Percentiles rank a stretch among this genome's conserved stretches.
These are phyloP conservation scores for Chalcis sispes DNA, from an alignment of 2,888 invertebrate species.

Conservation along the genomic window DNA sequence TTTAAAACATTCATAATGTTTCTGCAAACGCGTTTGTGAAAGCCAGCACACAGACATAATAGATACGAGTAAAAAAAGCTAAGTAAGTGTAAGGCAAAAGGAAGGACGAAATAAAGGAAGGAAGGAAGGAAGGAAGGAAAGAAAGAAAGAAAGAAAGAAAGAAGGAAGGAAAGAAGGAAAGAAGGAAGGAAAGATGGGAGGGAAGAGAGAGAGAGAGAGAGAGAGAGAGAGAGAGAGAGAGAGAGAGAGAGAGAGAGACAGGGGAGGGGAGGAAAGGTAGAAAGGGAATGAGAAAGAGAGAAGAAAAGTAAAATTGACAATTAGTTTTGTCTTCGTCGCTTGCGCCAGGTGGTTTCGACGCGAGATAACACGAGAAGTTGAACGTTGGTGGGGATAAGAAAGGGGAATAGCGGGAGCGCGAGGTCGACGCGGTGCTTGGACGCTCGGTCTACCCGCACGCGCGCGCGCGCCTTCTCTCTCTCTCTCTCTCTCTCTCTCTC, in stretches of 20 bases:
- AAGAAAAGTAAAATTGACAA: conserved; percentile 58
- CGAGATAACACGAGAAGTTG: conserved; percentile 63
- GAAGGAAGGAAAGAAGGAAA: conserved; percentile 2
- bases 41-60: conserved; percentile 15
- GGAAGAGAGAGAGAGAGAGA: not conserved
- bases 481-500: not conserved
- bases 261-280: conserved; percentile 40
- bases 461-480: conserved; percentile 11
- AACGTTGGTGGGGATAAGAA: conserved; percentile 22
- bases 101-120: conserved; percentile 4
- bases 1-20: conserved; percentile 50
- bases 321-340: conserved; percentile 61
- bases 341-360: conserved; percentile 66
- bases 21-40: conserved; percentile 30
- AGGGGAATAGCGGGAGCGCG: conserved; percentile 37
- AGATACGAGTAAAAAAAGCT: conserved; percentile 26
- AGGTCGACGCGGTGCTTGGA: conserved; percentile 24
- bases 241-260: conserved; percentile 6
- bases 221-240: conserved; percentile 18
- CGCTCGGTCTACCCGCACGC: conserved; percentile 31
- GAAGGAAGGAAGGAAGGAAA: conserved; percentile 22
- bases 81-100: conserved; percentile 14
- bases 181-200: conserved; percentile 5
- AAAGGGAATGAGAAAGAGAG: conserved; percentile 28
- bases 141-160: conserved; percentile 4